These are phyloP conservation scores for Drosophila planitibia DNA, from an alignment of 2,888 invertebrate genomes.

Conservation along the genomic window DNA sequence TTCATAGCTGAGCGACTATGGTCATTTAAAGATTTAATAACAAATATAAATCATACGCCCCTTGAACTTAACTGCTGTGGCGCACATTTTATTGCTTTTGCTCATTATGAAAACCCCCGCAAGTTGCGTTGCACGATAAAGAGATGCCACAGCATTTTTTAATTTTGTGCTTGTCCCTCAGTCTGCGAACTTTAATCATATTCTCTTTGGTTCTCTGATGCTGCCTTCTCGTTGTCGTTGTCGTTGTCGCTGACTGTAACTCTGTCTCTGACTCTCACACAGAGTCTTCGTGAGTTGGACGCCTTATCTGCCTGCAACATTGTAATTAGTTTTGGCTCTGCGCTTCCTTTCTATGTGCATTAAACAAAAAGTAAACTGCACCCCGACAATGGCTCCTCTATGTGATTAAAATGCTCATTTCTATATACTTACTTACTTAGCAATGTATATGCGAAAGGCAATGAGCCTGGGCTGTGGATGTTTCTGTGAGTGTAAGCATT, in stretches of 20 bases:
- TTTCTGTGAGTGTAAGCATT: slow-evolving; percentile 15
- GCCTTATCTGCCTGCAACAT: slow-evolving; percentile 58
- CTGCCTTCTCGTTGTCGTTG: not conserved
- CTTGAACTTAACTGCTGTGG: slow-evolving; percentile 43
- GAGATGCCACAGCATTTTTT: slow-evolving; percentile 73
- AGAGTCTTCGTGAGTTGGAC: slow-evolving; percentile 8
- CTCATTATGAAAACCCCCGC: slow-evolving; percentile 67
- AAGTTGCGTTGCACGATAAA: slow-evolving; percentile 47
- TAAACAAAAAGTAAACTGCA: slow-evolving; percentile 45
- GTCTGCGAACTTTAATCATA: slow-evolving; percentile 72
- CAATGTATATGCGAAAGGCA: slow-evolving; percentile 14
- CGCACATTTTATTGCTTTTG: slow-evolving; percentile 69
- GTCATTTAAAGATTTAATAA: slow-evolving; percentile 69
- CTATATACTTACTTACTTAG: slow-evolving; percentile 38
- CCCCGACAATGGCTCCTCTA: slow-evolving; percentile 52
- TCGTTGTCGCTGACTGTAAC: slow-evolving; percentile 1
- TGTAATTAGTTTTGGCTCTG: slow-evolving; percentile 75
- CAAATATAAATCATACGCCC: slow-evolving; percentile 75
- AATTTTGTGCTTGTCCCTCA: slow-evolving; percentile 68
- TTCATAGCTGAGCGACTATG: slow-evolving; percentile 19
- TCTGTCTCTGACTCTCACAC: not conserved
- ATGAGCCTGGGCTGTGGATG: not conserved
- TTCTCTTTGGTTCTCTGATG: slow-evolving; percentile 48
- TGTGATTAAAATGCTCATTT: slow-evolving; percentile 66
- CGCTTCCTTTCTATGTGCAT: slow-evolving; percentile 39